Evolutionary conservation across 2,888 invertebrate genomes (phyloP), one percentile per base, ranked within the genome.

Genomic region (Lydus trimaculatus): DNA sequence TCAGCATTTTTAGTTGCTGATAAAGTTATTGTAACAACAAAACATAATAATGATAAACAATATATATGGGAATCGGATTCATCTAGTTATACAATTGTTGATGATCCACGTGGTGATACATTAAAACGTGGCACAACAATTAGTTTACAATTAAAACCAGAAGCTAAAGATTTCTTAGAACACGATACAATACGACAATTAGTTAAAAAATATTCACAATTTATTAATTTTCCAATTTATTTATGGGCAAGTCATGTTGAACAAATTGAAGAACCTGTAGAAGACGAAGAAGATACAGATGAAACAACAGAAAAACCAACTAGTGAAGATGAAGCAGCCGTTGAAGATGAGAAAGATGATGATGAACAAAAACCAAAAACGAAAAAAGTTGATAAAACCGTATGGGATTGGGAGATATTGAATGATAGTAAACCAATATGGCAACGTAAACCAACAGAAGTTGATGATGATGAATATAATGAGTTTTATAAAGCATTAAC

Each of bases 1-100:
- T 99, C 99, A 0, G 93, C 98, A 2, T 99, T 99, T 88, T 89
- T 87, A 84, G 98, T 99, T 67, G 98, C 99, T 31, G 97, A 99
- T 85, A 91, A 92, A 79, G 98, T 99, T 59, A 91, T 97, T 61
- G 99, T 99, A 1, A 96, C 95, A 1, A 94, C 97, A 13, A 99
- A 99, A 85, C 91, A 97, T 86, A 97, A 98, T 84, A 93, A 93
- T 78, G 98, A 97, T 84, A 89, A 89, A 72, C 99, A 99, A 85
- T 93, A 97, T 87, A 93, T 99, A 79, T 99, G 99, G 99, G 97
- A 99, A 85, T 98, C 98, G 0, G 98, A 99, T 87, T 96, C 99
- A 31, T 88, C 87, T 76, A 90, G 94, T 72, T 99, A 96, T 88
- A 92, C 91, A 80, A 94, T 99, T 75, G 92, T 90, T 8, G 93